Evolutionary conservation across 92 coral and sea anemone species (phyloP), one percentile per base, ranked within the genome.

Genomic region (Epizoanthus rinbou): DNA sequence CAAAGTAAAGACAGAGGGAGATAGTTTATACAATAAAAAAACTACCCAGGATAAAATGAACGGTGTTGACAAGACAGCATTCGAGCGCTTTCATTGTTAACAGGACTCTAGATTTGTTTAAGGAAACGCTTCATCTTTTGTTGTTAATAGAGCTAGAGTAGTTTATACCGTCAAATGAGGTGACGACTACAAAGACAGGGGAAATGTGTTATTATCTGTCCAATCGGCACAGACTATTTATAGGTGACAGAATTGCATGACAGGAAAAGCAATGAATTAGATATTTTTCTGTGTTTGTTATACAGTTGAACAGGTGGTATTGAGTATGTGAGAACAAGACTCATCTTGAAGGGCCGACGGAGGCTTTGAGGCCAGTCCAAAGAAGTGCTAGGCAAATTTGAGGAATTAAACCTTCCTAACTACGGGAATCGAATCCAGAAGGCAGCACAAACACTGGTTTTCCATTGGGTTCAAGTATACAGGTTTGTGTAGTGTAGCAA

Each of bases 131-230:
- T 41, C 16, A 57, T 41, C 59, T 78, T 62, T 78, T 78, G 72
- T 63, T 63, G 28, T 19, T 43, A 59, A 60, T 15, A 62, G 58
- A 22, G 52, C 15, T 11, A 41, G 69, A 62, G 39, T 78, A 63
- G 62, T 78, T 78, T 63, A 37, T 60, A 62, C 82, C 52, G 72
- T 78, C 71, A 66, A 78, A 63, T 78, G 82, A 78, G 33, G 33
- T 39, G 53, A 63, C 24, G 59, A 39, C 8, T 22, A 78, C 56
- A 78, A 35, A 60, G 8, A 69, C 37, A 25, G 37, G 21, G 6
- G 15, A 57, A 62, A 78, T 19, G 43, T 37, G 8, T 78, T 62
- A 78, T 78, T 78, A 19, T 13, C 71, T 59, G 41, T 62, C 65
- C 82, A 60, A 78, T 78, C 71, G 71, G 45, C 6, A 69, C 82